Evolutionary conservation across 2,797 vertebrate genomes (phyloP), one percentile per base, ranked within the genome.

Genomic region (Triplophysa yarkandensis): DNA sequence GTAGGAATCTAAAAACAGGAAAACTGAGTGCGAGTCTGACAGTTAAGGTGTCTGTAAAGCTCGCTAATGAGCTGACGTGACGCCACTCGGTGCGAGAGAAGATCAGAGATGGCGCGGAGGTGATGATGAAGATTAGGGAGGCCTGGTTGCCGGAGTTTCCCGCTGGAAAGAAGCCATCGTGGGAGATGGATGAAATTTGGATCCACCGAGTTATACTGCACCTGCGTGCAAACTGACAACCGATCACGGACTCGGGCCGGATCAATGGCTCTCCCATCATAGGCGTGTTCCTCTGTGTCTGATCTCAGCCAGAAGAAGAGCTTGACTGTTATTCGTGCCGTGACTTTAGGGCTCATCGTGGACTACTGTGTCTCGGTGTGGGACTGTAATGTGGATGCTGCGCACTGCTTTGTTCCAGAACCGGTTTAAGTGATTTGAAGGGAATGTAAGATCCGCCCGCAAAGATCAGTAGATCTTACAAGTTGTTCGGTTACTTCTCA

Each of bases 31-130:
- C 27, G 60, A 79, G 60, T 39, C 72, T 83, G 77, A 72, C 32
- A 55, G 27, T 17, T 60, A 77, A 85, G 77, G 79, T 86, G 80
- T 86, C 82, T 81, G 83, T 80, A 81, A 81, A 73, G 83, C 66
- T 39, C 39, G 63, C 79, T 89, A 87, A 88, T 87, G 85, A 89
- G 83, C 76, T 61, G 58, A 77, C 70, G 78, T 61, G 55, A 78
- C 73, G 74, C 52, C 80, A 79, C 64, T 25, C 23, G 28, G 64
- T 63, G 70, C 27, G 60, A 69, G 64, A 1, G 52, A 10, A 57
- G 61, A 73, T 77, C 52, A 70, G 58, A 77, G 66, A n/a, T 25
- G 14, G 4, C 11, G 10, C 13, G 3, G 58, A 73, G 74, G 52
- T 72, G 78, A 63, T 77, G 63, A 80, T 70, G 61, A 74, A 74